Base-by-base conservation (phyloP, 2,888 invertebrate genomes). In the Tinea pellionella region DNA sequence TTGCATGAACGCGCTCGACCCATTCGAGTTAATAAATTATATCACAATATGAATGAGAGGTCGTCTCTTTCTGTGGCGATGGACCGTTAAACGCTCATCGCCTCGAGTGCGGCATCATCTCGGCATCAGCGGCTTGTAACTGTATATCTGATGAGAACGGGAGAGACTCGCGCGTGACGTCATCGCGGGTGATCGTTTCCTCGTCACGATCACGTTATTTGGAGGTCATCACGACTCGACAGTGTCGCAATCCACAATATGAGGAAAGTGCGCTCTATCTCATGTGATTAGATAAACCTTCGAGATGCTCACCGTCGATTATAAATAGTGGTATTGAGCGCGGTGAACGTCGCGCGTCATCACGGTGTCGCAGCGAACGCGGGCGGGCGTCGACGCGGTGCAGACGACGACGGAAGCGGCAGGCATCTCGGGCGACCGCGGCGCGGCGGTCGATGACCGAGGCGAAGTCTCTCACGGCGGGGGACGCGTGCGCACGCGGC, bases 371-470 rank as follows among this genome's bases (percentile, higher is more conserved):
- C 47, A n/a, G 16, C 47, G 47, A 41, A 8, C 41, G 41, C 41
- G 41, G 41, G 41, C 12, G 41, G 41, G n/a, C 2, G n/a, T 41
- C 41, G 41, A 13, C 41, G 47, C 8, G 9, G 37, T 9, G n/a
- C 37, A 12, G 4, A n/a, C 37, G 53, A 12, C 9, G 30, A 30
- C 51, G 43, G 60, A 51, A 18, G 59, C 18, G 16, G 13, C 59
- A 24, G 19, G 15, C 24, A 51, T 47, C n/a, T 60, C 60, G 29
- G 53, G 42, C 47, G 16, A 19, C 18, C n/a, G n/a, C n/a, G n/a
- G n/a, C n/a, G n/a, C n/a, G 42, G 18, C 15, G 19, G 59, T 42
- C 18, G 41, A 32, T 43, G 59, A 30, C 59, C 43, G 42, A 19
- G 42, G 59, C 18, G 15, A 51, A 29, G 30, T n/a, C 15, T 30